Percentiles rank a stretch among this genome's conserved stretches.
Conservation (phyloP, 2,888 invertebrate species). For the Dimorphilus gyrociliatus region DNA sequence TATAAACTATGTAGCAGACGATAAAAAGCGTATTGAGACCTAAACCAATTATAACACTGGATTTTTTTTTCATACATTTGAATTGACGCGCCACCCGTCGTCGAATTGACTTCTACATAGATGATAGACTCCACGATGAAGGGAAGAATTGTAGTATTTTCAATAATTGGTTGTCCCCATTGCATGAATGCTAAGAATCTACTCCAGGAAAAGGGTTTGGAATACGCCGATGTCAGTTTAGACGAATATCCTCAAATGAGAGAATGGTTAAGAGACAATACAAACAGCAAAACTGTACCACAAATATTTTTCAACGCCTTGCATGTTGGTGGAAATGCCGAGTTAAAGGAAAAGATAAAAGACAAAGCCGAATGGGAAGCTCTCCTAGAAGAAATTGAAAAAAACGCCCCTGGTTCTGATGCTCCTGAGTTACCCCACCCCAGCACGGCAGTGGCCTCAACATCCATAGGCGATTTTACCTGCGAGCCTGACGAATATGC, state of each 20-base stretch:
- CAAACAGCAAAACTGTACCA: slow-evolving; percentile 29
- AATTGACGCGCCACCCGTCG: too few relatives aligned
- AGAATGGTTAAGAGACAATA: slow-evolving; percentile 20
- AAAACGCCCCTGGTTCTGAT: slow-evolving; percentile 15
- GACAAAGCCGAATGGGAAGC: slow-evolving; percentile 16
- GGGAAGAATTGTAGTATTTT: slow-evolving; percentile 31
- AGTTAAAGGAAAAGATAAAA: slow-evolving; percentile 28
- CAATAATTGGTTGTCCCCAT: slow-evolving; percentile 33
- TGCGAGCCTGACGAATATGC: slow-evolving; percentile 35
- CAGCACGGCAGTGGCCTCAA: slow-evolving; percentile 4
- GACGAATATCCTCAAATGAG: slow-evolving; percentile 30
- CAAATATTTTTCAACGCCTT: slow-evolving; percentile 37
- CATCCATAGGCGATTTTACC: slow-evolving; percentile 15
- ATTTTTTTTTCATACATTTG: too few relatives aligned
- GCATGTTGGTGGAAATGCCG: slow-evolving; percentile 33
- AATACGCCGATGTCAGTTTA: slow-evolving; percentile 32
- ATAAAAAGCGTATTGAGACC: too few relatives aligned
- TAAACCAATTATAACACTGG: too few relatives aligned
- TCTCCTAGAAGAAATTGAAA: slow-evolving; percentile 20
- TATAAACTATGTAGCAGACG: too few relatives aligned
- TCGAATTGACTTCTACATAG: too few relatives aligned
- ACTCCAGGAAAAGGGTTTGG: slow-evolving; percentile 21
- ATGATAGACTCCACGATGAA: slow-evolving; percentile 19
- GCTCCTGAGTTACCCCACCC: slow-evolving; percentile 26
- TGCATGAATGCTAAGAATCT: slow-evolving; percentile 30